Conservation (phyloP, 2,113 vertebrate species). For the Cyprinodon tularosa region DNA sequence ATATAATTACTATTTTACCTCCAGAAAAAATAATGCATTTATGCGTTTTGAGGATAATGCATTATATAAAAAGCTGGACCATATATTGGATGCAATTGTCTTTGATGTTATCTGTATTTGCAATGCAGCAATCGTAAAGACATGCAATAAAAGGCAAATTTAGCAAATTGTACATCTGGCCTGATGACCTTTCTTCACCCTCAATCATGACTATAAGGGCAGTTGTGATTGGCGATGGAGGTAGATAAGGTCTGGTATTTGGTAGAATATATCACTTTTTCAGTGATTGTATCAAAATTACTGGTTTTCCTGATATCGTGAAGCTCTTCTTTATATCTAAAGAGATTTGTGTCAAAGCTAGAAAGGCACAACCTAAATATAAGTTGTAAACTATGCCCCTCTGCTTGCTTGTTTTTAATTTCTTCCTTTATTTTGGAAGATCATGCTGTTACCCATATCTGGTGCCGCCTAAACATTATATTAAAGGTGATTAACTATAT, state of each 20-base stretch:
- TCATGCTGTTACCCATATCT: neutral
- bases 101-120: neutral
- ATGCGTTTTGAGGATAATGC: too few species aligned
- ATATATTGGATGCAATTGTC: neutral
- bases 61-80: neutral
- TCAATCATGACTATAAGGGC: too few species aligned
- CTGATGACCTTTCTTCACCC: too few species aligned
- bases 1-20: too few species aligned
- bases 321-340: neutral
- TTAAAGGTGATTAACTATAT: neutral
- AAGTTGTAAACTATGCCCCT: neutral
- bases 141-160: neutral
- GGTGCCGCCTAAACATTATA: too few species aligned
- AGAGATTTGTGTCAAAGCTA: neutral
- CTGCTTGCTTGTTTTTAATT: neutral
- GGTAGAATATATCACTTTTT: neutral
- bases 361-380: neutral
- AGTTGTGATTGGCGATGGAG: too few species aligned
- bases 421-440: neutral
- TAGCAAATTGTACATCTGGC: neutral
- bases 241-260: too few species aligned
- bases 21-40: too few species aligned
- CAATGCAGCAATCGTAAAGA: neutral
- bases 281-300: neutral
- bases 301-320: neutral